Percentiles rank a stretch among this genome's conserved stretches.
These are phyloP conservation scores for Leptocoma aspasia DNA, from an alignment of 2,113 vertebrate genomes.

Conservation along the genomic window DNA sequence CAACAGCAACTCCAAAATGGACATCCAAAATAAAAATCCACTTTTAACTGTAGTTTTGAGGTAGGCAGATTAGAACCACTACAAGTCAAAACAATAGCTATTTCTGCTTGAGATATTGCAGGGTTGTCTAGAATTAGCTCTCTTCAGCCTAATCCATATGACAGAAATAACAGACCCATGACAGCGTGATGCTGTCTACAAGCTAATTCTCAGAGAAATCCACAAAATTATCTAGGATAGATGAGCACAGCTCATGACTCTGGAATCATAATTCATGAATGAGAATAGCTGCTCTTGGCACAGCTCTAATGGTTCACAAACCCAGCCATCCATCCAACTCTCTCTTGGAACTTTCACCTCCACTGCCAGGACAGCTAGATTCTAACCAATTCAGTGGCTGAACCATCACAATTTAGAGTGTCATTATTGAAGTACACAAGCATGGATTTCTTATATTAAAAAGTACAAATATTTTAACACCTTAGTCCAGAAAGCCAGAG, in stretches of 20 bases:
- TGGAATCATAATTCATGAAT: not conserved
- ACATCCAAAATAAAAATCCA: not conserved
- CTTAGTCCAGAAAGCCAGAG: not conserved
- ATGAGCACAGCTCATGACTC: not conserved
- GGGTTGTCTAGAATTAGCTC: not conserved
- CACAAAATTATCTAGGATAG: not conserved
- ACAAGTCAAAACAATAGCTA: not conserved
- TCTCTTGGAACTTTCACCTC: not conserved
- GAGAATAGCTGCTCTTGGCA: not conserved
- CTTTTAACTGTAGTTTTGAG: not conserved
- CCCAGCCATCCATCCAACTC: not conserved
- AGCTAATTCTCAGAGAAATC: not conserved
- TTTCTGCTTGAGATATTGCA: not conserved
- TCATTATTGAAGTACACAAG: not conserved
- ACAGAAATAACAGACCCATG: not conserved
- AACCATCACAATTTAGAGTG: not conserved
- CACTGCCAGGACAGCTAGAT: not conserved
- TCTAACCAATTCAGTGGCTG: not conserved
- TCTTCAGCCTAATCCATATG: not conserved
- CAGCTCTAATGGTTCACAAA: not conserved
- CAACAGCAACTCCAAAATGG: not conserved
- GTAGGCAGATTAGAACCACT: not conserved
- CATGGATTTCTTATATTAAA: not conserved
- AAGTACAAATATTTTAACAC: not conserved
- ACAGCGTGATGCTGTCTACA: not conserved